phyloP scores from a whole-genome alignment of 2,113 vertebrate species.

The Genyomyrus donnyi region DNA sequence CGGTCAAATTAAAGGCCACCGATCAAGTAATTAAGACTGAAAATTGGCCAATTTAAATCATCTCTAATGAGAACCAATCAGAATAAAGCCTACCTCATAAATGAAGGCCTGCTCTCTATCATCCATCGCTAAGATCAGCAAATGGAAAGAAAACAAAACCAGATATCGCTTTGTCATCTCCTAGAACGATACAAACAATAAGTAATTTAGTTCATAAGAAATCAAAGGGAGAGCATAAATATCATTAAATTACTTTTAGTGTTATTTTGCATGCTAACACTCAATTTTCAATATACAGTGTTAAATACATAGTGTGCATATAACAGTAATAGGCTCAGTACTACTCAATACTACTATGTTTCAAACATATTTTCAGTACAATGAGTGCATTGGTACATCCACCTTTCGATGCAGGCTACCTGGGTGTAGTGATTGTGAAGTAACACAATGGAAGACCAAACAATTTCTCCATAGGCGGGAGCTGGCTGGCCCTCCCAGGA shows the following conservation, averaged over 20 bases:
- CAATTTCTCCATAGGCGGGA: constrained; percentile 62
- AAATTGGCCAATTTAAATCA: not conserved
- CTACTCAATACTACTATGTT: not conserved
- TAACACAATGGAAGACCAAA: constrained; percentile 62
- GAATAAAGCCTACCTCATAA: constrained; percentile 58
- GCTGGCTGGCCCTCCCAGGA: constrained; percentile 66
- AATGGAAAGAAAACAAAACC: constrained; percentile 68
- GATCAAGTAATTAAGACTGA: not conserved
- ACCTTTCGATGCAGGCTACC: constrained; percentile 42
- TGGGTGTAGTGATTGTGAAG: constrained; percentile 53
- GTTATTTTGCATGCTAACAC: not conserved
- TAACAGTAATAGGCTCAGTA: not conserved
- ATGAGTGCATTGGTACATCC: not conserved
- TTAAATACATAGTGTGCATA: not conserved
- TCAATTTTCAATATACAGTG: not conserved
- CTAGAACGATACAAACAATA: constrained; percentile 40
- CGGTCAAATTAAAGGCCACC: not conserved
- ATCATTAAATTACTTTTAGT: not conserved
- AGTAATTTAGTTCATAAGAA: not conserved
- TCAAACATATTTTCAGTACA: not conserved
- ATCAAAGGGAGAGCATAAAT: not conserved
- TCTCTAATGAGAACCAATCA: not conserved
- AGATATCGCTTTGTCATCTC: constrained; percentile 58
- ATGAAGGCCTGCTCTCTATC: constrained; percentile 51
- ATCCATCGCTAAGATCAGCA: constrained; percentile 69